A percentile compares a stretch with the other conserved stretches of the same genome.
Evolutionary conservation across 2,888 invertebrate genomes (phyloP).

Genomic region (Buathra laborator): DNA sequence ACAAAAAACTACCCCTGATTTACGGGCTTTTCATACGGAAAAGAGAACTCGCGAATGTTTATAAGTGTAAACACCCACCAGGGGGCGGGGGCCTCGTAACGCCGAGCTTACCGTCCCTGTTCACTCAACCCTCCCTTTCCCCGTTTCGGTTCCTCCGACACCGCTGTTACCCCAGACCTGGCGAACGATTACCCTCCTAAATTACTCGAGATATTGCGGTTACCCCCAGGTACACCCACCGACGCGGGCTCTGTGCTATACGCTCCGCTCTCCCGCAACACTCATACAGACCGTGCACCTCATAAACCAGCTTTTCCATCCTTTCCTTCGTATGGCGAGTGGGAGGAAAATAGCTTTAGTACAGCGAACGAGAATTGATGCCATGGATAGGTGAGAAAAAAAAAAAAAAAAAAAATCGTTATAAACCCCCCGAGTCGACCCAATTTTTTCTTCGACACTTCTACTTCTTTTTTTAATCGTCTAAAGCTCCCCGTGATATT

Average conservation of each 20-base stretch:
- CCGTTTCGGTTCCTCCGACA: slow-evolving; percentile 11
- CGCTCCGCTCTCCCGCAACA: not conserved
- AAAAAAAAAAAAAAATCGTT: slow-evolving; percentile 35
- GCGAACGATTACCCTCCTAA: slow-evolving; percentile 77
- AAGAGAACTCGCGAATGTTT: slow-evolving; percentile 43
- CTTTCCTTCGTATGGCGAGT: slow-evolving; percentile 19
- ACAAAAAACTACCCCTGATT: slow-evolving; percentile 51
- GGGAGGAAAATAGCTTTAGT: slow-evolving; percentile 26
- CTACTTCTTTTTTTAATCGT: not conserved
- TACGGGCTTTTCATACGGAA: slow-evolving; percentile 10
- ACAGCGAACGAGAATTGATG: slow-evolving; percentile 40
- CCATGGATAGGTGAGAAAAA: slow-evolving; percentile 17
- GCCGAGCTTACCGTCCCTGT: not conserved
- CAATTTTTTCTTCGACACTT: slow-evolving; percentile 37
- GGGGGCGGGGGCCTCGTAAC: slow-evolving; percentile 1
- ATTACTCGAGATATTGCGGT: slow-evolving; percentile 76
- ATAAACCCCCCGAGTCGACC: slow-evolving; percentile 49
- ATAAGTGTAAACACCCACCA: slow-evolving; percentile 20
- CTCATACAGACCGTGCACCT: slow-evolving; percentile 60
- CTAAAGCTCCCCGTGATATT: not conserved
- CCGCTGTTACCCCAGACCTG: slow-evolving; percentile 31
- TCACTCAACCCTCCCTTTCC: not conserved
- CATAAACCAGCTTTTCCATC: slow-evolving; percentile 71
- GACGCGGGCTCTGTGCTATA: slow-evolving; percentile 5
- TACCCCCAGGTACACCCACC: slow-evolving; percentile 55